phyloP scores from a whole-genome alignment of 53 echinoderm and acorn worm species.

The Holothuria leucospilota region DNA sequence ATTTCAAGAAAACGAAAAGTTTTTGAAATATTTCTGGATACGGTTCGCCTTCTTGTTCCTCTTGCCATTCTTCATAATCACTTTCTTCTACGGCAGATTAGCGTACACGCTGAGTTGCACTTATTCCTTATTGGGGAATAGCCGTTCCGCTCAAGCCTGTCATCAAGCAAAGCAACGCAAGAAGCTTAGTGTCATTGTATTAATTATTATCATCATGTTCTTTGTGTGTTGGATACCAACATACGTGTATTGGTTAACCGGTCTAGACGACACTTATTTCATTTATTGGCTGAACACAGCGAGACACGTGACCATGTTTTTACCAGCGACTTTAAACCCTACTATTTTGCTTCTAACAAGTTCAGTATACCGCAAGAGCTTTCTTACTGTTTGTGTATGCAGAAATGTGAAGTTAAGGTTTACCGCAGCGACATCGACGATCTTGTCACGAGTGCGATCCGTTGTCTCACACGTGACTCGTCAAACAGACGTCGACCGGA shows the following conservation, averaged over 20 bases:
- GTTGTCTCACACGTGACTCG: too few species aligned
- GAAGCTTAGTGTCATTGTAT: background rate
- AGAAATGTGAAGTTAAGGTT: too few species aligned
- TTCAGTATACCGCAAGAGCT: background rate
- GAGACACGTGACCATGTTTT: background rate
- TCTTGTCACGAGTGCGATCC: too few species aligned
- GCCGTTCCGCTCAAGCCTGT: background rate
- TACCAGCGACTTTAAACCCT: slow-evolving; percentile 10
- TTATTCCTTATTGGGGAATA: background rate
- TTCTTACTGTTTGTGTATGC: background rate
- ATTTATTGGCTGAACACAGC: too few species aligned
- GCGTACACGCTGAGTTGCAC: background rate
- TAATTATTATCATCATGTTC: background rate
- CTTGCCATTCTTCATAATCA: background rate
- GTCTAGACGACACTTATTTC: too few species aligned
- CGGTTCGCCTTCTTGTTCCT: background rate
- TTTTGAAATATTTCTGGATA: background rate
- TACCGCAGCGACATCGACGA: too few species aligned
- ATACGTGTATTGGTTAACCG: background rate
- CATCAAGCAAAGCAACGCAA: background rate
- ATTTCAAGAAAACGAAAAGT: too few species aligned
- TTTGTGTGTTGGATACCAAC: slow-evolving; percentile 9
- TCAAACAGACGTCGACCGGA: too few species aligned
- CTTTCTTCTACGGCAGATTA: background rate
- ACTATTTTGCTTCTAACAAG: slow-evolving; percentile 1